Evolutionary conservation across 2,113 vertebrate species (phyloP).

Genomic region (Tragelaphus scriptus): DNA sequence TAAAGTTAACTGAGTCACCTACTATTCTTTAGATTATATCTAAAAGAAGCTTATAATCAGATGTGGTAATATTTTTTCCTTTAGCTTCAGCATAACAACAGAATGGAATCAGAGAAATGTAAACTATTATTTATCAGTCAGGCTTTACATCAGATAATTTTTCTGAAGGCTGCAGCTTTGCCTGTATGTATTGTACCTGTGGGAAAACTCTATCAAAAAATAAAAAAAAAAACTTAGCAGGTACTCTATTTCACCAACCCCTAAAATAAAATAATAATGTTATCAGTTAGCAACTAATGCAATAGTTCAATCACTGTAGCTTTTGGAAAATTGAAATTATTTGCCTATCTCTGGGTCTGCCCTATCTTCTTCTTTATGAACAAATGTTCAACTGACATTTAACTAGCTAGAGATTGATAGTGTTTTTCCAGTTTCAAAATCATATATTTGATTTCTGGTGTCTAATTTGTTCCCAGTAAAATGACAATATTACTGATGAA

Average conservation of each 20-base stretch:
- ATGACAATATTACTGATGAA: constrained; percentile 36
- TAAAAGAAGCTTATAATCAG: background rate
- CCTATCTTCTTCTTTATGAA: background rate
- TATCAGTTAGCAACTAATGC: constrained; percentile 30
- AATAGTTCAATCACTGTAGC: constrained; percentile 20
- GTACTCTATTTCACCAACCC: background rate
- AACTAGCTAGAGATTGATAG: constrained; percentile 15
- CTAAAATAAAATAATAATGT: constrained; percentile 6
- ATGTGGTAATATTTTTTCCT: background rate
- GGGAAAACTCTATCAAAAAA: background rate
- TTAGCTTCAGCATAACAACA: background rate
- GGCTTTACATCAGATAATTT: background rate
- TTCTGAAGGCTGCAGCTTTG: background rate
- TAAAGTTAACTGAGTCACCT: background rate
- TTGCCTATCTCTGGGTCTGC: background rate
- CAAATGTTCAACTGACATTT: constrained; percentile 23
- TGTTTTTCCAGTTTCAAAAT: constrained; percentile 19
- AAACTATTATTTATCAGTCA: background rate
- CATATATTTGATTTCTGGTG: constrained; percentile 29
- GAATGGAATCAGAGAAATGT: background rate
- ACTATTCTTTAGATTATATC: background rate
- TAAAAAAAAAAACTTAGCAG: background rate
- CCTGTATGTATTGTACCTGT: background rate
- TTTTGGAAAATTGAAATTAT: constrained; percentile 28
- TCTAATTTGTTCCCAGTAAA: constrained; percentile 7